Base-by-base conservation (phyloP, 1,140 invertebrate genomes). In the Andricus grossulariae region DNA sequence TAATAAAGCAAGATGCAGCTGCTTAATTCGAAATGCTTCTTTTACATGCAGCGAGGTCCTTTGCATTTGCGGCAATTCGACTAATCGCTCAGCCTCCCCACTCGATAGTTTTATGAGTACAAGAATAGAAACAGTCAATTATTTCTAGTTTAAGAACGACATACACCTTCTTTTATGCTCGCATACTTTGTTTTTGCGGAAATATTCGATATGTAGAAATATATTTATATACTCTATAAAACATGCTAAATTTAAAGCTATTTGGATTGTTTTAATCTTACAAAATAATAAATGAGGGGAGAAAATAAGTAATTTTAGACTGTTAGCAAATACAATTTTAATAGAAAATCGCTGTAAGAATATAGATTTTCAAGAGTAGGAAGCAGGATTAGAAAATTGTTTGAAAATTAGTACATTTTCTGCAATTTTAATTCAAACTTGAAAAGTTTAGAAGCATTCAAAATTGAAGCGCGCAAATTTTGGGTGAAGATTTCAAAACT, bases 11-110 rank as follows among this genome's bases (percentile, higher is more conserved):
- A 84, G 80, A 76, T 78, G 83, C 83, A 83, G 83, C 79, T 84
- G 81, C 72, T 80, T 84, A 80, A 84, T 85, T 85, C 76, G 76
- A 79, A 16, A 32, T 75, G 77, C 66, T 75, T 72, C 75, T 74
- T 73, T 54, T 76, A 72, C 57, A 78, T 54, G 52, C 6, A 54
- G 18, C 7, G 5, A 55, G 55, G 72, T 71, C 45, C 50, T 77
- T 19, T 73, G 70, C 73, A 32, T 79, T 77, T 72, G 71, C 50
- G 54, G 45, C 78, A 78, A 81, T 81, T 83, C 79, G 75, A 66
- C 75, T 74, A 73, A 55, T 79, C 54, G 73, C 50, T 78, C 79
- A 77, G 79, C 75, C 25, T 71, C 79, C 25, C 8, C 55, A 21
- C 55, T 57, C 19, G 19, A 55, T 55, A 55, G 18, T 19, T 19